Evolutionary conservation across 2,113 vertebrate genomes (phyloP), one percentile per base, ranked within the genome.

Genomic region (Ammospiza caudacuta): DNA sequence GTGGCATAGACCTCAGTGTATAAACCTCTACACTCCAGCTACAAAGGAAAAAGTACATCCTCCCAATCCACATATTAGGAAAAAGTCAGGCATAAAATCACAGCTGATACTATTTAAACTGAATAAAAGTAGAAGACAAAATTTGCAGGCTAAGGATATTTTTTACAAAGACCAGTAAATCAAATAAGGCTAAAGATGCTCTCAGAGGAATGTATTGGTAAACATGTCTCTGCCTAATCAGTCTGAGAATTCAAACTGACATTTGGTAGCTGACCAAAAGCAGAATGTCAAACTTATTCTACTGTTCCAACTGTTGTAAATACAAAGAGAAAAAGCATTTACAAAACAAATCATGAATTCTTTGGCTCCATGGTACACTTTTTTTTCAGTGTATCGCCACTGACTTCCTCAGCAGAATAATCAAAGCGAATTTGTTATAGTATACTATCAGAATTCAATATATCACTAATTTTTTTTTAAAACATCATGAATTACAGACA

Each of bases 391-490:
- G 39, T 76, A 68, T 47, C 7, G 0, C 44, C 35, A 33, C 39
- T 41, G 35, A 58, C 61, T 62, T 64, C 59, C 41, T 46, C 35
- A 21, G 66, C 57, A 44, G 46, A 31, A 63, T 54, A 92, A 47
- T 22, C 5, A 7, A 39, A 19, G 58, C 2, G 8, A 51, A 37
- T 51, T 43, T 49, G n/a, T n/a, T 19, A 46, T 3, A 0, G 2
- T 13, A 9, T 17, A 5, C 12, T 46, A 10, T 31, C 47, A 25
- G 17, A 9, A 2, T n/a, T 76, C 57, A 77, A 77, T 29, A 31
- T 12, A 15, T 4, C 33, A 21, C 21, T 33, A 5, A 39, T 39
- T 39, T 15, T 39, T 91, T 74, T 54, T 14, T 49, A 6, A 80
- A 69, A 43, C 22, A 16, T 19, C 3, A 3, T 29, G 31, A 78